Evolutionary conservation across 2,888 invertebrate genomes (phyloP).

Genomic region (Bombylius major): DNA sequence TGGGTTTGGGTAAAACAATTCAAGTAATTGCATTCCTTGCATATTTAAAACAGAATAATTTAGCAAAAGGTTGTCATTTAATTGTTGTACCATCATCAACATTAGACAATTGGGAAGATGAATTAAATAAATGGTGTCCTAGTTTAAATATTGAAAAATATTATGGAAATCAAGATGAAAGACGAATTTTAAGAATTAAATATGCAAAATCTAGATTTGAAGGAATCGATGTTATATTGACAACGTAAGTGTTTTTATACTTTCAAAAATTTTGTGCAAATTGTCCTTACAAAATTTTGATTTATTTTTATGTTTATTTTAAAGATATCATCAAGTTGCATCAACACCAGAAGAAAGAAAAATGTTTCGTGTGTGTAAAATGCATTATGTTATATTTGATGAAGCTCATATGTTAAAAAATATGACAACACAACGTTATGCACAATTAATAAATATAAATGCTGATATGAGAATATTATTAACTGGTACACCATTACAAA

Average conservation of each 20-base stretch:
- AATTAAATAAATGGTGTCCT: slow-evolving; percentile 67
- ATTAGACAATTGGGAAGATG: slow-evolving; percentile 76
- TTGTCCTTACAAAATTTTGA: too few relatives aligned
- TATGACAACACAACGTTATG: slow-evolving; percentile 85
- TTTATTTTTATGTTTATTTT: neutral
- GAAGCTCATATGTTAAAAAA: slow-evolving; percentile 98
- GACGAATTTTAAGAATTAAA: slow-evolving; percentile 60
- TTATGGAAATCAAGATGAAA: slow-evolving; percentile 77
- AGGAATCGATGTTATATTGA: slow-evolving; percentile 71
- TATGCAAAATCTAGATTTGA: slow-evolving; percentile 60
- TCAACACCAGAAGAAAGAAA: slow-evolving; percentile 82
- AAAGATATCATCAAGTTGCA: slow-evolving; percentile 19
- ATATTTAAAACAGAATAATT: slow-evolving; percentile 69
- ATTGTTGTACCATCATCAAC: slow-evolving; percentile 96
- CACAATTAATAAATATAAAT: slow-evolving; percentile 77
- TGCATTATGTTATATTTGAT: slow-evolving; percentile 91
- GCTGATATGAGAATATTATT: slow-evolving; percentile 75
- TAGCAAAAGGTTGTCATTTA: slow-evolving; percentile 67
- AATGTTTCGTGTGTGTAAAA: slow-evolving; percentile 74
- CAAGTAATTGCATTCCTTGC: slow-evolving; percentile 89
- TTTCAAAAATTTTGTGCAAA: neutral
- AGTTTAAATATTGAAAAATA: slow-evolving; percentile 68
- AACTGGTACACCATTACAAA: slow-evolving; percentile 93
- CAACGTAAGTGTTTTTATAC: slow-evolving; percentile 53
- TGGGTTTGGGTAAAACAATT: slow-evolving; percentile 91